A percentile compares a stretch with the other conserved stretches of the same genome.
phyloP scores from a whole-genome alignment of 2,113 vertebrate genomes.

The Mobula hypostoma region DNA sequence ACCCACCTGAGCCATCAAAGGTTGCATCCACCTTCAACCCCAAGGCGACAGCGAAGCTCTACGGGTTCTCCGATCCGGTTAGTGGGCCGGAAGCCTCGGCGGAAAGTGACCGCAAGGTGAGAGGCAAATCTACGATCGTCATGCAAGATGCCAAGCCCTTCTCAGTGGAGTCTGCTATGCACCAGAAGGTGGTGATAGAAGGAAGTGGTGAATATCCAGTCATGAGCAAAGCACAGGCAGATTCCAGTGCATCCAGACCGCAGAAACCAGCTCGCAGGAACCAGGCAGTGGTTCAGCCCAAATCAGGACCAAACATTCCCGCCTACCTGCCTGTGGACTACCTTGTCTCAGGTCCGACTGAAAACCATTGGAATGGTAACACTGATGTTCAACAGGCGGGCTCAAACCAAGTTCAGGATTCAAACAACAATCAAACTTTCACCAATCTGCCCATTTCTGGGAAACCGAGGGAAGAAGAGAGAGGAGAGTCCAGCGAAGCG shows the following conservation, averaged over 20 bases:
- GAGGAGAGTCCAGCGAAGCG: background rate
- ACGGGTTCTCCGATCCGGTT: slow-evolving; percentile 34
- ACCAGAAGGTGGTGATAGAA: background rate
- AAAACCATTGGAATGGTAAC: background rate
- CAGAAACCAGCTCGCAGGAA: slow-evolving; percentile 48
- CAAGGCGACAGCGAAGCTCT: slow-evolving; percentile 57
- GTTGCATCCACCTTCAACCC: slow-evolving; percentile 63
- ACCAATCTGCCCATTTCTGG: background rate
- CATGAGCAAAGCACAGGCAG: background rate
- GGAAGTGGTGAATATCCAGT: background rate
- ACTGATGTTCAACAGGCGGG: background rate
- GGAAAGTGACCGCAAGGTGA: slow-evolving; percentile 45
- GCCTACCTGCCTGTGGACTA: background rate
- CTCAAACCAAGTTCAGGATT: background rate
- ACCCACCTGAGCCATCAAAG: slow-evolving; percentile 44
- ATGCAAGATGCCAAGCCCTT: slow-evolving; percentile 50
- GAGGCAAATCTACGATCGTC: slow-evolving; percentile 51
- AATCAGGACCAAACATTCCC: background rate
- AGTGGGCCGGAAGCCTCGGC: background rate
- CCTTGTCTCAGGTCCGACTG: background rate
- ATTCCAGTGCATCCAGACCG: background rate
- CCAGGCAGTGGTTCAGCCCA: slow-evolving; percentile 39
- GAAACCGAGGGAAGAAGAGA: background rate
- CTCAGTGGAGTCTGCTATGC: slow-evolving; percentile 39
- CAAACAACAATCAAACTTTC: background rate